These are phyloP conservation scores for Tricholauxania praeusta DNA, from an alignment of 2,888 invertebrate species.

Conservation along the genomic window DNA sequence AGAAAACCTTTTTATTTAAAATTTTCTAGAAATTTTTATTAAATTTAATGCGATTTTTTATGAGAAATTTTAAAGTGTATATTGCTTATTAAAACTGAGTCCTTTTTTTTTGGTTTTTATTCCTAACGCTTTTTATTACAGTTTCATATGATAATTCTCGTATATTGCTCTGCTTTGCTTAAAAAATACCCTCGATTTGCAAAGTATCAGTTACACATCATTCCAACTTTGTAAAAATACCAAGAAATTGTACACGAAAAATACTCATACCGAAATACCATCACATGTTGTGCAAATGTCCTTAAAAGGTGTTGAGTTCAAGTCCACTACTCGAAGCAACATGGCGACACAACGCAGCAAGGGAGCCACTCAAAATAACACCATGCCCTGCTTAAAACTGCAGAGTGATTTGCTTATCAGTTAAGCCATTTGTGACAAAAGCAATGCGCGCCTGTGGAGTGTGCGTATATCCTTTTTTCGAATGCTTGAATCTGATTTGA, in stretches of 20 bases:
- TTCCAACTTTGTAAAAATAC: background rate
- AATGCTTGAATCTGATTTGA: slow-evolving; percentile 44
- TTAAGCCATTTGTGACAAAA: background rate
- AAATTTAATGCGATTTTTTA: too few species aligned
- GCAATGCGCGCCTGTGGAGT: background rate
- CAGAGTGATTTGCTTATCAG: background rate
- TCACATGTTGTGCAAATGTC: background rate
- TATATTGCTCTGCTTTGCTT: too few species aligned
- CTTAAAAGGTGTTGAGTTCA: slow-evolving; percentile 17
- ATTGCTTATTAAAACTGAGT: too few species aligned
- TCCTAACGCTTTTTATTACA: too few species aligned
- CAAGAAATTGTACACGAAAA: background rate
- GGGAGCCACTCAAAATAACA: background rate
- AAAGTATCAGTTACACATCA: background rate
- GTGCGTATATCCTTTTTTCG: background rate
- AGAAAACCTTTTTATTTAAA: background rate
- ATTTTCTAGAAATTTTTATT: too few species aligned
- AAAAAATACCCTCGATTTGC: too few species aligned
- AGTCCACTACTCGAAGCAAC: background rate
- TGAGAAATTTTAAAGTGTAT: too few species aligned
- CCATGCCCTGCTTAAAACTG: background rate
- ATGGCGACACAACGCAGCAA: slow-evolving; percentile 1
- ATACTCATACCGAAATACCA: background rate
- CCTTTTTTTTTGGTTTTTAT: too few species aligned
- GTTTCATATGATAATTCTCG: too few species aligned